Evolutionary conservation across 2,888 invertebrate genomes (phyloP).

Genomic region (Sphinx pinastri): DNA sequence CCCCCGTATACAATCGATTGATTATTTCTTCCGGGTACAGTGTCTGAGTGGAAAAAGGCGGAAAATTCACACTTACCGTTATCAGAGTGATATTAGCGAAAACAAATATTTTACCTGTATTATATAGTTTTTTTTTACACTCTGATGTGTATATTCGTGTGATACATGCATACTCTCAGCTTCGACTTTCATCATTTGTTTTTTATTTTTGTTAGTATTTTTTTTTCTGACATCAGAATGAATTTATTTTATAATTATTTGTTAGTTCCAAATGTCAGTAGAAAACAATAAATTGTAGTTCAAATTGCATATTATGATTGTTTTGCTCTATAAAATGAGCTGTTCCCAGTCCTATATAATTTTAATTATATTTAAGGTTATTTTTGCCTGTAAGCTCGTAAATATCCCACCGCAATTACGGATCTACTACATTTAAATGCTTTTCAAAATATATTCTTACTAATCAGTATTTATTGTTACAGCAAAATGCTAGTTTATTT

Average conservation of each 20-base stretch:
- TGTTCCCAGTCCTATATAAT: constrained; percentile 66
- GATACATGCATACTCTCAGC: no score
- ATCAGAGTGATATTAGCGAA: not conserved
- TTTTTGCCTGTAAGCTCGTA: constrained; percentile 72
- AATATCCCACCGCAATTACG: constrained; percentile 79
- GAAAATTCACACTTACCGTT: not conserved
- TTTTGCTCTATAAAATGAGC: constrained; percentile 61
- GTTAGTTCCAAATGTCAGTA: no score
- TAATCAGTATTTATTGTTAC: constrained; percentile 13
- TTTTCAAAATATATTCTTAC: constrained; percentile 29
- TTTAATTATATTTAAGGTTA: constrained; percentile 79
- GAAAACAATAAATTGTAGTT: not conserved
- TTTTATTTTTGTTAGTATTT: no score
- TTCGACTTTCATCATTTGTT: no score
- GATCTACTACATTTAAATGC: constrained; percentile 68
- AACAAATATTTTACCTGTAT: not conserved
- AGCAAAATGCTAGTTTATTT: not conserved
- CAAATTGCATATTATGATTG: constrained; percentile 3
- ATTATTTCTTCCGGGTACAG: constrained; percentile 62
- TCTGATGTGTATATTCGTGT: no score
- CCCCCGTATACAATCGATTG: constrained; percentile 69
- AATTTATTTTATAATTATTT: not conserved
- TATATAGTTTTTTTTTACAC: no score
- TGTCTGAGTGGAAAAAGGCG: constrained; percentile 41
- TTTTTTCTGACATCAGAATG: not conserved